Base-by-base conservation (phyloP, 2,797 vertebrate species). In the Phrynocephalus vlangalii region DNA sequence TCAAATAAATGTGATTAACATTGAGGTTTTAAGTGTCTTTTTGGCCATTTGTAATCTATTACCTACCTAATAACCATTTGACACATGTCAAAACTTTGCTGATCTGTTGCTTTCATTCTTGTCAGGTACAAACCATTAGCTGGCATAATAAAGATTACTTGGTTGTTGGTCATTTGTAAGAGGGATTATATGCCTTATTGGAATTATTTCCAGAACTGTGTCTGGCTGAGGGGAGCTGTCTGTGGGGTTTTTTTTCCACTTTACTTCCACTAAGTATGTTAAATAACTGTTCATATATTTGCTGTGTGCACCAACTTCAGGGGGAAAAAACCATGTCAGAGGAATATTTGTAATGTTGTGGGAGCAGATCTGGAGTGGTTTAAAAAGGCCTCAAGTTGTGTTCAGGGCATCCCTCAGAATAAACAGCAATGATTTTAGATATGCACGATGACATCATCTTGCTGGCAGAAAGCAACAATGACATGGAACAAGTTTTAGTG, bases 1-100 rank as follows among this genome's bases (percentile, higher is more conserved):
- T 24, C 80, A 87, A 83, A 83, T 44, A 83, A 87, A 87, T 87
- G 81, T 77, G 73, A 87, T 87, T 87, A 87, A 83, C 86, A 87
- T 78, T 87, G 86, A 80, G 66, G 86, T 83, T 87, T 87, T 24
- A 48, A 66, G 76, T 24, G 87, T 89, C n/a, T 84, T 11, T 11
- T 70, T 86, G 44, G 28, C 18, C 6, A 92, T 5, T 44, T 0
- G 3, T 0, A 0, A 33, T 84, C 48, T 30, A 63, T 92, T 91
- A 82, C n/a, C 8, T 91, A 44, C 18, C 8, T 18, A 67, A 88
- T 71, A 86, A 5, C 28, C 2, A 89, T 91, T 85, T 78, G 86
- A 71, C 4, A 10, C 3, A 3, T 68, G 28, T 63, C 70, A 84
- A 63, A 90, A 15, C 67, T 85, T 66, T 87, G 38, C 67, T 71